These are phyloP conservation scores for Allobates femoralis DNA, from an alignment of 2,797 vertebrate genomes.

Conservation along the genomic window DNA sequence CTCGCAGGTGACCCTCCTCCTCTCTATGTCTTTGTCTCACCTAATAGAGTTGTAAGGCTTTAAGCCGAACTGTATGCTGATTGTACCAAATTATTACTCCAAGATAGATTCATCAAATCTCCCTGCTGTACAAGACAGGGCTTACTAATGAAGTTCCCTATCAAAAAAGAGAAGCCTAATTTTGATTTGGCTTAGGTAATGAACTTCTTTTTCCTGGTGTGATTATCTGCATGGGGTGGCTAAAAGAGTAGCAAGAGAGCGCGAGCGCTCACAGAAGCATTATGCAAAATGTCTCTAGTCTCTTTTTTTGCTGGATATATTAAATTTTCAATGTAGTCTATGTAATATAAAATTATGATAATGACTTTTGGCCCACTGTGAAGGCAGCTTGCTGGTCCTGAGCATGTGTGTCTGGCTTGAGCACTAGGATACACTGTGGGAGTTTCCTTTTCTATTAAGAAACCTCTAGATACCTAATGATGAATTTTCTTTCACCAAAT, in stretches of 20 bases:
- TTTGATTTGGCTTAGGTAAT: conserved; percentile 99
- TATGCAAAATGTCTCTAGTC: conserved; percentile 97
- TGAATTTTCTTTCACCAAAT: conserved; percentile 99
- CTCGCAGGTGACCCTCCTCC: neutral
- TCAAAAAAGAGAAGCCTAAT: conserved; percentile 99
- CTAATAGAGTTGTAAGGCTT: conserved; percentile 86
- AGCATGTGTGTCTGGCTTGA: conserved; percentile 97
- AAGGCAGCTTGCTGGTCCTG: conserved; percentile 98
- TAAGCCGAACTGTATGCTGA: conserved; percentile 85
- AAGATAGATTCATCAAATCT: conserved; percentile 99
- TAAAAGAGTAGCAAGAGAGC: conserved; percentile 84
- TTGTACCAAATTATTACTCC: conserved; percentile 97
- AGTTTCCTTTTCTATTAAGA: conserved; percentile 99
- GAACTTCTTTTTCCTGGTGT: conserved; percentile 99
- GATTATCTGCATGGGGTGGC: conserved; percentile 96
- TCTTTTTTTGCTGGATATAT: conserved; percentile 98
- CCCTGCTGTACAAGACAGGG: conserved; percentile 98
- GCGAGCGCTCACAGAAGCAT: conserved; percentile 84
- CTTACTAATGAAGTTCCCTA: conserved; percentile 99
- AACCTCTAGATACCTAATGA: conserved; percentile 99
- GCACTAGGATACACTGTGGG: conserved; percentile 96
- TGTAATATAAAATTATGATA: conserved; percentile 99
- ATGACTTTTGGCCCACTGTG: conserved; percentile 96
- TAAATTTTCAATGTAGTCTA: conserved; percentile 97
- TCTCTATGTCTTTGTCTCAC: conserved; percentile 68